A percentile compares a stretch with the other conserved stretches of the same genome.
Conservation (phyloP, 2,888 invertebrate species). For the Melinaea menophilus region DNA sequence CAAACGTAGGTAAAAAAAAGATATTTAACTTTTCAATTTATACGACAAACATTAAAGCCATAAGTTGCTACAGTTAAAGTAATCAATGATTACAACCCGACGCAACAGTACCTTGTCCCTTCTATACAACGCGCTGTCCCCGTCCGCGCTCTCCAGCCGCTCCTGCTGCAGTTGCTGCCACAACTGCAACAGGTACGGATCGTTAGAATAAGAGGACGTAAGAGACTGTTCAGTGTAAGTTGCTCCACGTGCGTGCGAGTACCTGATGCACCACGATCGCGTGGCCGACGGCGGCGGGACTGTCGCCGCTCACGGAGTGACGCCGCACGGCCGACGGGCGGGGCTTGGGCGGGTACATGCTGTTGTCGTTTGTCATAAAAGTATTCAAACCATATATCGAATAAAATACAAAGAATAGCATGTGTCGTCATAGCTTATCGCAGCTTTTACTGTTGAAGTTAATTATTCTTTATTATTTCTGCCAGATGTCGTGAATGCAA, state of each 20-base stretch:
- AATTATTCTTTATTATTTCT: too few relatives aligned
- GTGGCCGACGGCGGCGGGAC: slow-evolving; percentile 80
- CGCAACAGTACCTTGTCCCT: slow-evolving; percentile 78
- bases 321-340: slow-evolving; percentile 61
- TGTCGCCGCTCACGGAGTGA: slow-evolving; percentile 92
- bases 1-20: too few relatives aligned
- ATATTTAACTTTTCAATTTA: too few relatives aligned
- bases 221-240: background rate
- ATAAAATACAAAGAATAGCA: too few relatives aligned
- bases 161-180: slow-evolving; percentile 82
- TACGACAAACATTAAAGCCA: too few relatives aligned
- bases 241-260: slow-evolving; percentile 1
- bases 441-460: too few relatives aligned
- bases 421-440: too few relatives aligned
- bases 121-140: slow-evolving; percentile 78
- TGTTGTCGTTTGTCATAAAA: slow-evolving; percentile 26
- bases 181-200: slow-evolving; percentile 62
- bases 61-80: too few relatives aligned
- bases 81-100: background rate
- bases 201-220: background rate
- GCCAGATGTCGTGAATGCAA: background rate
- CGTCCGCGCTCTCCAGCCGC: slow-evolving; percentile 64
- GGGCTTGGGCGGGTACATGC: slow-evolving; percentile 87
- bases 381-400: background rate
- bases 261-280: slow-evolving; percentile 84